Percentiles rank a stretch among this genome's conserved stretches.
phyloP scores from a whole-genome alignment of 2,113 vertebrate genomes.

The Pygoscelis adeliae region DNA sequence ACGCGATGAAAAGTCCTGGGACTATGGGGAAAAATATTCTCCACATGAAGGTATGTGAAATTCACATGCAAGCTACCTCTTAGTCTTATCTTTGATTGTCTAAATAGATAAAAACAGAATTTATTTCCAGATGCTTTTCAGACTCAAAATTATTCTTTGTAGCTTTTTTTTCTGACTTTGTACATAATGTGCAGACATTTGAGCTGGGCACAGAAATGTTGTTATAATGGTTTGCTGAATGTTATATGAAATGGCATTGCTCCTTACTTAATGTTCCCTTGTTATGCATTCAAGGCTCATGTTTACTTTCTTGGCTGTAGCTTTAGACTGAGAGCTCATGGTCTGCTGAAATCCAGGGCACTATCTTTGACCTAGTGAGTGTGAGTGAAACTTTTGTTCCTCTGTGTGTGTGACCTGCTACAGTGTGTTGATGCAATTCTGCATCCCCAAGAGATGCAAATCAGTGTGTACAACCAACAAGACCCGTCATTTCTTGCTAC shows the following conservation, averaged over 20 bases:
- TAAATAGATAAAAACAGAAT: not conserved
- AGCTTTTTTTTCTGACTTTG: not conserved
- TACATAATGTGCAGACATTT: not conserved
- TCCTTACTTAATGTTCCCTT: not conserved
- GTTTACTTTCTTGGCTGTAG: not conserved
- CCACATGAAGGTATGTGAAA: not conserved
- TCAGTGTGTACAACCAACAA: not conserved
- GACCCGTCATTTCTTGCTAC: not conserved
- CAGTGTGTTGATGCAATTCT: not conserved
- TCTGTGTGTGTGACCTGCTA: not conserved
- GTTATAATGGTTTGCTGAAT: not conserved
- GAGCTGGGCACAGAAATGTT: not conserved
- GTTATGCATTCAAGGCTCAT: not conserved
- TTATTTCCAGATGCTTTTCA: not conserved
- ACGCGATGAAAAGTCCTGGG: not conserved
- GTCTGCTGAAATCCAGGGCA: not conserved
- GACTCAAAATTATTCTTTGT: not conserved
- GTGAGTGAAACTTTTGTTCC: not conserved
- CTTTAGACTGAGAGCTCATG: not conserved
- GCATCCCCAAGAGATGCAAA: not conserved
- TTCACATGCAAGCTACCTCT: not conserved
- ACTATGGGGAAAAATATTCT: not conserved
- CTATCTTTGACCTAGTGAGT: not conserved
- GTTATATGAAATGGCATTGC: not conserved
- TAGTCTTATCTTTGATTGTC: not conserved